phyloP scores from a whole-genome alignment of 2,113 vertebrate species.

The Phainopepla nitens region DNA sequence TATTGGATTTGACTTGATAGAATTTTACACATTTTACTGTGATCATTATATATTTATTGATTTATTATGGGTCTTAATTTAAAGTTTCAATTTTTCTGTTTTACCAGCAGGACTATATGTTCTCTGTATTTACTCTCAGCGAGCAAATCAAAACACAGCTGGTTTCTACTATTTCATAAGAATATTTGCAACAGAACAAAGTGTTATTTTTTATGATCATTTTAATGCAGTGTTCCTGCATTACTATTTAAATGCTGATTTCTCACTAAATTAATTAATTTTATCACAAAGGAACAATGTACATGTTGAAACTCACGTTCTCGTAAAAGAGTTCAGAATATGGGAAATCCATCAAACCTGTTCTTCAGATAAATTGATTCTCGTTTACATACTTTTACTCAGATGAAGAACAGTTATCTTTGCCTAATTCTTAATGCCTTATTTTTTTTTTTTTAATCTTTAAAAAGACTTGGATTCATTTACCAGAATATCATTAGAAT shows the following conservation, averaged over 20 bases:
- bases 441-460: neutral
- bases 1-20: neutral
- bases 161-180: neutral
- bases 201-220: neutral
- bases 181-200: neutral
- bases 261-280: neutral
- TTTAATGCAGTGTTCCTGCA: neutral
- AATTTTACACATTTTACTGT: neutral
- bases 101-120: neutral
- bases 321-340: neutral
- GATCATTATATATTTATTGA: neutral
- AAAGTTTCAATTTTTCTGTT: neutral
- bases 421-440: neutral
- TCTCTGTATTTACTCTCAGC: neutral
- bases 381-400: neutral
- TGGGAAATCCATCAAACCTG: neutral
- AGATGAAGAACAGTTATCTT: neutral
- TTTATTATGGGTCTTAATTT: neutral
- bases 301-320: neutral
- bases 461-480: neutral
- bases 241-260: neutral
- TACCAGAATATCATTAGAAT: neutral
- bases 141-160: neutral
- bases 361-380: neutral
- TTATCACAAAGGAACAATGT: neutral